Percentiles rank a stretch among this genome's conserved stretches.
These are phyloP conservation scores for Argya squamiceps DNA, from an alignment of 2,797 vertebrate species.

Conservation along the genomic window DNA sequence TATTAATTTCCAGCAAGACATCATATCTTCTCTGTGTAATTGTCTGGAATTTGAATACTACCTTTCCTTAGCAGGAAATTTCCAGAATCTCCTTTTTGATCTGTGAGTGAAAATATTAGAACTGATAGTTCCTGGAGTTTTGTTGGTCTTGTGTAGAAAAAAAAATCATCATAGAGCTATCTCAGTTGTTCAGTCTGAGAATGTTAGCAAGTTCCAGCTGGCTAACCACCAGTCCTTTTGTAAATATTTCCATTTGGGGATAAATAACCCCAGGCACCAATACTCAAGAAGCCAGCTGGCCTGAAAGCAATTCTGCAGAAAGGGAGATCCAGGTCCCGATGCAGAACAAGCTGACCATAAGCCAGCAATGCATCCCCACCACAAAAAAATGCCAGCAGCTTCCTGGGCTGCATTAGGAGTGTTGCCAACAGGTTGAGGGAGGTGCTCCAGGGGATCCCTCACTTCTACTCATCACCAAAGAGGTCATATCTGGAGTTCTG, in stretches of 20 bases:
- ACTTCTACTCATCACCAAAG: neutral
- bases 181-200: neutral
- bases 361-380: neutral
- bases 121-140: neutral
- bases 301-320: neutral
- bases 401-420: neutral
- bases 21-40: neutral
- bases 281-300: neutral
- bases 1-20: neutral
- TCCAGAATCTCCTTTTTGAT: neutral
- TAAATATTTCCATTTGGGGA: neutral
- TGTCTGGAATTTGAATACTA: neutral
- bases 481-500: neutral
- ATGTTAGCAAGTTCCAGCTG: neutral
- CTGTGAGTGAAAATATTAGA: neutral
- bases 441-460: neutral
- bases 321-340: neutral
- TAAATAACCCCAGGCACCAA: neutral
- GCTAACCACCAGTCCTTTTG: neutral
- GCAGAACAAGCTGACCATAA: neutral
- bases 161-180: neutral
- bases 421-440: neutral
- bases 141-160: neutral
- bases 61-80: neutral
- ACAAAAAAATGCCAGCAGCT: neutral